A percentile compares a stretch with the other conserved stretches of the same genome.
phyloP scores from a whole-genome alignment of 2,888 invertebrate genomes.

The Megalurothrips usitatus region DNA sequence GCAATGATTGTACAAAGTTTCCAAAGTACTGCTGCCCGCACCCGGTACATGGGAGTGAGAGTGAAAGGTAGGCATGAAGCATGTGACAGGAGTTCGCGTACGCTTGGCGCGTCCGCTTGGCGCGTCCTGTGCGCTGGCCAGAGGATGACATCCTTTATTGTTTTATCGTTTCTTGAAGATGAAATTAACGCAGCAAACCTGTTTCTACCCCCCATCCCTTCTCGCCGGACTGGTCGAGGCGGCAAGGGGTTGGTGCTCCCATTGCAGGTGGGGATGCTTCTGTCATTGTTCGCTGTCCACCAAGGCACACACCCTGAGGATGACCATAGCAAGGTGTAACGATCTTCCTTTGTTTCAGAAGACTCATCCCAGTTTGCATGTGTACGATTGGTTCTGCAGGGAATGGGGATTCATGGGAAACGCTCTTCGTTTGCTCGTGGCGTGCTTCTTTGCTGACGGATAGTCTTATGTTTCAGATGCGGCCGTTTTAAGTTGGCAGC shows the following conservation, averaged over 20 bases:
- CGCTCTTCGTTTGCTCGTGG: neutral
- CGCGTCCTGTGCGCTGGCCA: neutral
- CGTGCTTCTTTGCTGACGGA: neutral
- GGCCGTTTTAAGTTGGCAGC: no score
- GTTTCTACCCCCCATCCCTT: neutral
- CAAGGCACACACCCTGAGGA: neutral
- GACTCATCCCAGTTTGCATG: neutral
- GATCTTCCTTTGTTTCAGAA: conserved; percentile 4
- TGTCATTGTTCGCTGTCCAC: neutral
- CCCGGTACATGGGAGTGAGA: no score
- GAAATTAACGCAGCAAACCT: conserved; percentile 20
- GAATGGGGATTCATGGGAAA: neutral
- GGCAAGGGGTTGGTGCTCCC: neutral
- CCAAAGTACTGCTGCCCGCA: no score
- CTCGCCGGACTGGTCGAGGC: neutral
- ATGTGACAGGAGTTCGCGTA: neutral
- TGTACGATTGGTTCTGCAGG: conserved; percentile 8
- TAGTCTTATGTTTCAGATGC: no score
- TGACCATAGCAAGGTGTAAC: conserved; percentile 8
- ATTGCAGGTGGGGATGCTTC: conserved; percentile 24
- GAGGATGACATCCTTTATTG: conserved; percentile 13
- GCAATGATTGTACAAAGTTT: no score
- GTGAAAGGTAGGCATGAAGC: no score
- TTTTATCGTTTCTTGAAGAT: neutral
- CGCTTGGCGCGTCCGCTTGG: no score